Evolutionary conservation across 2,797 vertebrate genomes (phyloP).

Genomic region (Gymnodraco acuticeps): DNA sequence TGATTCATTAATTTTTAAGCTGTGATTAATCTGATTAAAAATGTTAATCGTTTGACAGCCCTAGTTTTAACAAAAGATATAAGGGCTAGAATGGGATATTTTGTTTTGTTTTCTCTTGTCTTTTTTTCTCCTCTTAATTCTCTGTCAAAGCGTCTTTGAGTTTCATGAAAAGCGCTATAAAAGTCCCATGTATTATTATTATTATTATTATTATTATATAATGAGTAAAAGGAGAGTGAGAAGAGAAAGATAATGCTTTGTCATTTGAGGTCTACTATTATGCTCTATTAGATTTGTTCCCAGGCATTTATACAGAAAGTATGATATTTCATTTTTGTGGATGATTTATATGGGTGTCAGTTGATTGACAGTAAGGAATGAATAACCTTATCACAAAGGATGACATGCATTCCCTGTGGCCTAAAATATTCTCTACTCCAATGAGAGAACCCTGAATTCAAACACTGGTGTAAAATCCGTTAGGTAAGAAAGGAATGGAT

Average conservation of each 20-base stretch:
- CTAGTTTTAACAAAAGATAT: too few species aligned
- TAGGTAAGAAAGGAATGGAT: neutral
- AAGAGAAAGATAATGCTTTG: neutral
- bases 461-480: constrained; percentile 7
- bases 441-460: neutral
- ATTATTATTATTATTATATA: too few species aligned
- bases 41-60: too few species aligned
- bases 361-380: constrained; percentile 31
- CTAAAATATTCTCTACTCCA: constrained; percentile 17
- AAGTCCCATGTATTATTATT: too few species aligned
- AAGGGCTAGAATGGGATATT: too few species aligned
- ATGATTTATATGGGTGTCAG: constrained; percentile 7
- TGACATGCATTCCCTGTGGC: neutral
- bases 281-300: neutral
- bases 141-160: too few species aligned
- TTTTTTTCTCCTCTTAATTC: too few species aligned
- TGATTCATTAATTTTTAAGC: too few species aligned
- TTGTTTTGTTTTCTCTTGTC: too few species aligned
- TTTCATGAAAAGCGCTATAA: too few species aligned
- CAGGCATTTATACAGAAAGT: neutral
- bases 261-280: constrained; percentile 1
- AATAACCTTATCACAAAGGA: constrained; percentile 10
- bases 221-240: neutral
- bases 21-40: too few species aligned
- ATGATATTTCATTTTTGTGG: constrained; percentile 2